phyloP scores from a whole-genome alignment of 2,797 vertebrate genomes.

The Sorex maritimensis region DNA sequence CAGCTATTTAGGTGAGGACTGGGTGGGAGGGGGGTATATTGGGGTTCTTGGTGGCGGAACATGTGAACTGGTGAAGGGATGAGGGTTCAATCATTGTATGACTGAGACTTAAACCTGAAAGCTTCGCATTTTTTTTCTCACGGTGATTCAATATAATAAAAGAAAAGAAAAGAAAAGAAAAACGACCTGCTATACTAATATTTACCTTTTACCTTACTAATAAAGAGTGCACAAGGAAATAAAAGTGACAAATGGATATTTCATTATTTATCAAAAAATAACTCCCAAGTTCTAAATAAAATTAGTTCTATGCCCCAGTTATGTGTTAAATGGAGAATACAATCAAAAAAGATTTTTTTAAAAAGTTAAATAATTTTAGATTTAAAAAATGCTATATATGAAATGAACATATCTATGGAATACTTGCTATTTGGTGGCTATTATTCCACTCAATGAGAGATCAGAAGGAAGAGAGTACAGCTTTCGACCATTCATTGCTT shows the following conservation, averaged over 20 bases:
- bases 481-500: conserved; percentile 52
- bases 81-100: too few species aligned
- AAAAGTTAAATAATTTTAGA: conserved; percentile 46
- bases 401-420: background rate
- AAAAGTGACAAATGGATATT: conserved; percentile 53
- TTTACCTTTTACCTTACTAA: conserved; percentile 77
- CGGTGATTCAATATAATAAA: too few species aligned
- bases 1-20: too few species aligned
- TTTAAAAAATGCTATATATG: background rate
- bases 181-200: conserved; percentile 62
- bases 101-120: too few species aligned
- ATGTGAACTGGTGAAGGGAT: too few species aligned
- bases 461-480: conserved; percentile 16
- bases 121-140: too few species aligned
- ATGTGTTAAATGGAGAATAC: background rate
- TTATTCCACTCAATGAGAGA: conserved; percentile 39
- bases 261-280: conserved; percentile 44
- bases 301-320: background rate
- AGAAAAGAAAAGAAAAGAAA: background rate
- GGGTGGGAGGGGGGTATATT: too few species aligned
- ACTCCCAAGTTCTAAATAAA: background rate
- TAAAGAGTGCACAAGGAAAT: conserved; percentile 36
- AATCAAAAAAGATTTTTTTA: background rate
- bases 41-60: too few species aligned
- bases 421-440: background rate